Evolutionary conservation across 2,113 vertebrate genomes (phyloP), one percentile per base, ranked within the genome.

Genomic region (Trematocara nigrifrons): DNA sequence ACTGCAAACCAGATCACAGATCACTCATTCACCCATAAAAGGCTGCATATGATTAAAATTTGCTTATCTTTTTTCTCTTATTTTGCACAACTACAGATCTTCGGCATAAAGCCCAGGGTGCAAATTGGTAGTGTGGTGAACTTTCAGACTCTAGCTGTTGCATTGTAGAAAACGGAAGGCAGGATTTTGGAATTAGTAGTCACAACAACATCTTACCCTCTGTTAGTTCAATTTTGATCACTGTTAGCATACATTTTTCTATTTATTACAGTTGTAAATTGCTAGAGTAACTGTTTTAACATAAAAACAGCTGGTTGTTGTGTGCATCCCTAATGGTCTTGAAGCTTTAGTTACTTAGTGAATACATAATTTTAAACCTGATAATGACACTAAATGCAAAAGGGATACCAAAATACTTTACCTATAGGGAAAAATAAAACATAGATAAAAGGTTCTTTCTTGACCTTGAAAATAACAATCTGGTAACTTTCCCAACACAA

Each of bases 391-490:
- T 81, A 18, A 45, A 29, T 47, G 22, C 13, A 11, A 47, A 47
- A 12, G 13, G 22, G 69, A 74, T 26, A 71, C 69, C 69, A 74
- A 74, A 74, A 29, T 16, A 47, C 22, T 74, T 74, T 26, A 29
- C 42, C 15, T 74, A 0, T 47, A 26, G 10, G 8, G 7, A 29
- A 74, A 74, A 47, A 20, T 29, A 74, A 74, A 45, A 10, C 66
- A 45, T 71, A 0, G 3, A 29, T 29, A 74, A 47, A 74, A 12
- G 40, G 42, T 74, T 74, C 69, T 74, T 74, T 47, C 42, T 74
- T 45, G 64, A 71, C 38, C 38, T 71, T 71, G 7, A 69, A 69
- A 69, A 69, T 69, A 22, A 40, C 35, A 66, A 35, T 69, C 61
- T 69, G n/a, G 6, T 22, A 69, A 40, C 10, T 69, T 22, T 42